These are phyloP conservation scores for Parazoanthus swiftii DNA, from an alignment of 92 coral and sea anemone genomes.

Conservation along the genomic window DNA sequence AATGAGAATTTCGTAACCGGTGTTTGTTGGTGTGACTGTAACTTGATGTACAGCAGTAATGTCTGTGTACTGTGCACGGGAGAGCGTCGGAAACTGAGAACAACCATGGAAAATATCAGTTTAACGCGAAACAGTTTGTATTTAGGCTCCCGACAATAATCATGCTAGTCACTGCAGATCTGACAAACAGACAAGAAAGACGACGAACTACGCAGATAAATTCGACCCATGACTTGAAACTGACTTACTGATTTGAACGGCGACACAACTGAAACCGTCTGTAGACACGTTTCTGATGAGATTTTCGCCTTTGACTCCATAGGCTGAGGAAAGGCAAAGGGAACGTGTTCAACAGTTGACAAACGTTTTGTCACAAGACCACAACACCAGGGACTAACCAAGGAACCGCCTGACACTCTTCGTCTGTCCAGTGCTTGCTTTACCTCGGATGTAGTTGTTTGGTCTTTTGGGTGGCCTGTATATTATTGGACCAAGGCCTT, in stretches of 20 bases:
- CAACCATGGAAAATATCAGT: background rate
- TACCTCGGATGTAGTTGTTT: background rate
- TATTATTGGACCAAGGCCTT: too few relatives aligned
- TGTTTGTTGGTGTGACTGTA: too few relatives aligned
- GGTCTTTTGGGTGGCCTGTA: background rate
- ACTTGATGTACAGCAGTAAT: background rate
- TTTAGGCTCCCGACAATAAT: background rate
- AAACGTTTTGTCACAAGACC: conserved; percentile 22
- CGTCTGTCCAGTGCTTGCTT: conserved; percentile 54
- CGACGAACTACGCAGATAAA: background rate
- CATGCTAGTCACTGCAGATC: background rate
- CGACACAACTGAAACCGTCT: background rate
- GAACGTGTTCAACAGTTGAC: conserved; percentile 16
- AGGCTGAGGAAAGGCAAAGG: conserved; percentile 59
- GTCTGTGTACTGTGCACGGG: background rate
- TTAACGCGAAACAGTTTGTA: background rate
- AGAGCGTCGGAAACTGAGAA: background rate
- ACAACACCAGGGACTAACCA: conserved; percentile 21
- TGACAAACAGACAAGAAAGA: background rate
- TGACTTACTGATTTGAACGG: background rate
- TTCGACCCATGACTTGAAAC: background rate
- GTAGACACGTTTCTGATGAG: conserved; percentile 48
- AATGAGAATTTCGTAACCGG: too few relatives aligned
- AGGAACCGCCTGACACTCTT: conserved; percentile 21
- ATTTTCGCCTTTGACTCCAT: conserved; percentile 59